A percentile compares a stretch with the other conserved stretches of the same genome.
Conservation (phyloP, 2,888 invertebrate species). For the Gymnoscelis rufifasciata region DNA sequence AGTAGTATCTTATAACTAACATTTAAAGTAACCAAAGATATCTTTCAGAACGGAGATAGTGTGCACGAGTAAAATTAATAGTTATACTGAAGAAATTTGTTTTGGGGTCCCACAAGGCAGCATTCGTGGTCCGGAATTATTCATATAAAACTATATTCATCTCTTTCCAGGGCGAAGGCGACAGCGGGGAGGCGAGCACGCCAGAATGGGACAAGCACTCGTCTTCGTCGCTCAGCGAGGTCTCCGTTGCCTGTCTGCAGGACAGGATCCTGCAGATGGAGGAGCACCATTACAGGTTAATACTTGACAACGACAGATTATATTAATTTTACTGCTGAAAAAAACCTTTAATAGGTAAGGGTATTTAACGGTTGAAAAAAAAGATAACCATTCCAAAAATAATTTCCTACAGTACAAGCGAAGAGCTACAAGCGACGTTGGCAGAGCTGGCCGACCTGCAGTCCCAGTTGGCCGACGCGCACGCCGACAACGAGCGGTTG, state of each 20-base stretch:
- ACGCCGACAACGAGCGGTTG: constrained; percentile 91
- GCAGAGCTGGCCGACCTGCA: constrained; percentile 95
- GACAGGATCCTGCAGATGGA: constrained; percentile 96
- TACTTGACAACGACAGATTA: background rate
- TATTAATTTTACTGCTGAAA: too few relatives aligned
- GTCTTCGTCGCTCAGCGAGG: constrained; percentile 90
- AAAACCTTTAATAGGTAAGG: too few relatives aligned
- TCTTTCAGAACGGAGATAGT: too few relatives aligned
- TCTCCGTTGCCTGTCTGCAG: constrained; percentile 94
- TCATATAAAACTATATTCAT: background rate
- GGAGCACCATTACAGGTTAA: constrained; percentile 88
- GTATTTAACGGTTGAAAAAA: too few relatives aligned
- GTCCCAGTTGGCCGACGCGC: constrained; percentile 90
- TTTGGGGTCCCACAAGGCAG: too few relatives aligned
- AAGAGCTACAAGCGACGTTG: constrained; percentile 94
- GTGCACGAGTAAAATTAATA: too few relatives aligned
- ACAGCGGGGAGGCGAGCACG: constrained; percentile 84
- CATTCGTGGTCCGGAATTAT: too few relatives aligned
- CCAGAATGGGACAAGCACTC: constrained; percentile 96
- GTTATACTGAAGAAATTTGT: too few relatives aligned
- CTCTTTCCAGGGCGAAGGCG: constrained; percentile 66
- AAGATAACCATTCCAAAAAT: background rate
- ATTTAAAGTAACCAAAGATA: too few relatives aligned
- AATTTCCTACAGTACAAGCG: constrained; percentile 85
- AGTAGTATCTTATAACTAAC: too few relatives aligned